Evolutionary conservation across 2,113 vertebrate species (phyloP).

Genomic region (Stictonetta naevosa): DNA sequence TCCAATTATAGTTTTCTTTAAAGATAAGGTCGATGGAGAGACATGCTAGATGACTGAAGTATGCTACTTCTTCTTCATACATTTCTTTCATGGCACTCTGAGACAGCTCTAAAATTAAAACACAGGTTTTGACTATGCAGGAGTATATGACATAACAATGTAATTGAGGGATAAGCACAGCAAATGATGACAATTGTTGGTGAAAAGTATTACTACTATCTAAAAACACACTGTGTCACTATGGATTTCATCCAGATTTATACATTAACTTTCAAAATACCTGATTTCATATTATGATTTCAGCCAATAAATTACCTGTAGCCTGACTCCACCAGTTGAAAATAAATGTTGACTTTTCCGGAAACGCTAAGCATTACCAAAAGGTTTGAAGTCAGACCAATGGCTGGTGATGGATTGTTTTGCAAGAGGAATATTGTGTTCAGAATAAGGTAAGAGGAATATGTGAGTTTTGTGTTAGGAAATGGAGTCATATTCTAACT

Average conservation of each 20-base stretch:
- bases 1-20: conserved; percentile 69
- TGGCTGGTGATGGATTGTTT: neutral
- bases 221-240: neutral
- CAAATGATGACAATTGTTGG: neutral
- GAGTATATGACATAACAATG: neutral
- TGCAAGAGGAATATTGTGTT: neutral
- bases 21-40: conserved; percentile 43
- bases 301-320: conserved; percentile 26
- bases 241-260: neutral
- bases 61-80: conserved; percentile 9
- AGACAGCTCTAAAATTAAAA: neutral
- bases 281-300: neutral
- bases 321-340: conserved; percentile 27
- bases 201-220: neutral
- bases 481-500: neutral
- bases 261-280: neutral
- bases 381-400: conserved; percentile 30
- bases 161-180: neutral
- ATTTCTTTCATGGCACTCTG: neutral
- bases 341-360: conserved; percentile 42
- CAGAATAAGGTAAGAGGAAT: neutral
- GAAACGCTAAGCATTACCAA: conserved; percentile 10
- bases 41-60: conserved; percentile 22
- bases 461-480: neutral
- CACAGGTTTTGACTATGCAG: neutral